Conservation (phyloP, 2,888 invertebrate species). For the Sphinx pinastri region DNA sequence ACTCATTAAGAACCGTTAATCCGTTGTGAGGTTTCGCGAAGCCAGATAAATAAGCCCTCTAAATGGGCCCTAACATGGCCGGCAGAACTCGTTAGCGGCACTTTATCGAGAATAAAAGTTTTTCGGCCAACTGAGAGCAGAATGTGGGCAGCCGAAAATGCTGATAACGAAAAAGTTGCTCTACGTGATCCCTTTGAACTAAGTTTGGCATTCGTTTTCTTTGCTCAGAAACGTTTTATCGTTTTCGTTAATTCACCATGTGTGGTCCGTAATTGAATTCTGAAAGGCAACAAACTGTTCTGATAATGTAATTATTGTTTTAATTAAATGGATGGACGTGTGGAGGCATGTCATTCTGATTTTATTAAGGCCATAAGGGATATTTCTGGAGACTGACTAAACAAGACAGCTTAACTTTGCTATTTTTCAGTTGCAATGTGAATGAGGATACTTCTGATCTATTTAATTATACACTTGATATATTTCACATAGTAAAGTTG, state of each 20-base stretch:
- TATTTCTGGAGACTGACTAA: too few relatives aligned
- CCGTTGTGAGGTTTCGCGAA: conserved; percentile 48
- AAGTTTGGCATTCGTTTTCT: conserved; percentile 42
- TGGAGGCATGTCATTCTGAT: background rate
- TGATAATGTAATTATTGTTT: conserved; percentile 15
- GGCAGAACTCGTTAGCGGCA: conserved; percentile 64
- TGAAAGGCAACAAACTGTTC: conserved; percentile 22
- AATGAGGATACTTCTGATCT: too few relatives aligned
- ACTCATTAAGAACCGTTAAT: conserved; percentile 57
- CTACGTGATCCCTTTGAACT: conserved; percentile 61
- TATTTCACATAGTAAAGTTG: too few relatives aligned
- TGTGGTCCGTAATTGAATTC: conserved; percentile 29
- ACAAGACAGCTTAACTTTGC: too few relatives aligned
- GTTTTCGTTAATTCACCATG: conserved; percentile 38
- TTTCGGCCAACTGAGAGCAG: conserved; percentile 45
- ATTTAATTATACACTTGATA: too few relatives aligned
- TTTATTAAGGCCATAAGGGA: background rate
- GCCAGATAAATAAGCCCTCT: conserved; percentile 48
- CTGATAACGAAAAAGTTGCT: conserved; percentile 62
- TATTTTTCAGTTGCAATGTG: too few relatives aligned
- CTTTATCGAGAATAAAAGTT: conserved; percentile 63
- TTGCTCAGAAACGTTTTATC: conserved; percentile 35
- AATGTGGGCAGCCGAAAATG: conserved; percentile 53
- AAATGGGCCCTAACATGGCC: conserved; percentile 42
- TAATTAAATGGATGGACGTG: background rate